Conservation (phyloP, 2,888 invertebrate genomes). For the Eustalomyia histrio region DNA sequence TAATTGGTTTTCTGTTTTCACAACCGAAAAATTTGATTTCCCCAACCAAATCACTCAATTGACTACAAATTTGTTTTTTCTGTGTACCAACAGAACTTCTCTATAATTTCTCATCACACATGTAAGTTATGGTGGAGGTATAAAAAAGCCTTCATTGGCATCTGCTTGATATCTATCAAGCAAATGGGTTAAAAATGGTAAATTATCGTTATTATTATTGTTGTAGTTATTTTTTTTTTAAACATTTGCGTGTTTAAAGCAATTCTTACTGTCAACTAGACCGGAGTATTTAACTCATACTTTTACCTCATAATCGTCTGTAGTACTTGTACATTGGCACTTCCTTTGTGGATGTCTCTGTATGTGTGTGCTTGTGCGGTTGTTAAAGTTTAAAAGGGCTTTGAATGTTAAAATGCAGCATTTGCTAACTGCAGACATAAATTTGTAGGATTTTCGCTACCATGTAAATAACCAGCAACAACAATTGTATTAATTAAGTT, state of each 20-base stretch:
- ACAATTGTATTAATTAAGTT: constrained; percentile 65
- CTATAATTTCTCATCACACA: no score
- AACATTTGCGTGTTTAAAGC: constrained; percentile 55
- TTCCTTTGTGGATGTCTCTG: constrained; percentile 8
- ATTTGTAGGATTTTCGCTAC: constrained; percentile 55
- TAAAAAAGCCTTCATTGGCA: neutral
- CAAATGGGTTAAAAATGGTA: constrained; percentile 2
- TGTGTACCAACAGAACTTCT: no score
- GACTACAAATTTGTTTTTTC: no score
- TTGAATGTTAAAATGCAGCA: constrained; percentile 62
- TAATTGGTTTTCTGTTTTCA: no score
- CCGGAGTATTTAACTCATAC: constrained; percentile 27
- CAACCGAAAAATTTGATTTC: no score
- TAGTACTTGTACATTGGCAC: constrained; percentile 29
- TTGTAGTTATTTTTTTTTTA: neutral
- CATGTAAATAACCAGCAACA: constrained; percentile 42
- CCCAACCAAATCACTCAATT: no score
- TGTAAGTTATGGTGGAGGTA: no score
- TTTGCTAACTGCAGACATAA: constrained; percentile 65
- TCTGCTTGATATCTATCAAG: neutral
- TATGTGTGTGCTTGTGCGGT: constrained; percentile 1
- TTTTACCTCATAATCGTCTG: constrained; percentile 47
- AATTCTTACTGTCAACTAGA: constrained; percentile 59
- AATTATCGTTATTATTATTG: neutral
- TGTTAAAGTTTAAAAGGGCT: constrained; percentile 41